A percentile compares a stretch with the other conserved stretches of the same genome.
Conservation (phyloP, 2,888 invertebrate species). For the Eumerus sabulonum region DNA sequence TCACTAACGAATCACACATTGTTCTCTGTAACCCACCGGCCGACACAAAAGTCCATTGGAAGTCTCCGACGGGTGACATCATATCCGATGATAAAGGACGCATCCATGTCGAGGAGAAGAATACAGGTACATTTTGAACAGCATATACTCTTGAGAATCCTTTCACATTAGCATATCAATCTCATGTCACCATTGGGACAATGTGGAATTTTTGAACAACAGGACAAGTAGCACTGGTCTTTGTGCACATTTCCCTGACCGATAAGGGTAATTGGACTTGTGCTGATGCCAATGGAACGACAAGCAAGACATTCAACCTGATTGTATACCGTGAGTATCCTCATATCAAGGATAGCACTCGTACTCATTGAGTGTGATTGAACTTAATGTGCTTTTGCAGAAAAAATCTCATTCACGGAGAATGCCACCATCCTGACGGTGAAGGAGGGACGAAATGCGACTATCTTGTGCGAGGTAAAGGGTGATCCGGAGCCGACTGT, state of each 20-base stretch:
- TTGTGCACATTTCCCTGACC: constrained; percentile 78
- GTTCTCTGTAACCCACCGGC: constrained; percentile 76
- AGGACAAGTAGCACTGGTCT: constrained; percentile 79
- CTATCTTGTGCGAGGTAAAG: constrained; percentile 78
- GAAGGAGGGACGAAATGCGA: constrained; percentile 80
- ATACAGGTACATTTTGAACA: constrained; percentile 71
- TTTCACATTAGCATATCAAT: background rate
- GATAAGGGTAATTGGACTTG: constrained; percentile 81
- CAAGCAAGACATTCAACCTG: constrained; percentile 76
- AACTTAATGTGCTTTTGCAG: constrained; percentile 73
- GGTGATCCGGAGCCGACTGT: constrained; percentile 79
- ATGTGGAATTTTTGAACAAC: constrained; percentile 28
- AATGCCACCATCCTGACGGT: constrained; percentile 80
- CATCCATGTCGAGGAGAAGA: constrained; percentile 77
- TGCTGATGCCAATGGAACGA: constrained; percentile 73
- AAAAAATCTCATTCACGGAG: constrained; percentile 81
- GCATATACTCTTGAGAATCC: constrained; percentile 1
- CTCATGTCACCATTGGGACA: background rate
- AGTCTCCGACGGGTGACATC: constrained; percentile 77
- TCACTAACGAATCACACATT: constrained; percentile 79
- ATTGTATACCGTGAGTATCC: constrained; percentile 78
- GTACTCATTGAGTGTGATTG: background rate
- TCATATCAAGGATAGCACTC: background rate
- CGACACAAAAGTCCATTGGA: constrained; percentile 76
- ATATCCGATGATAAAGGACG: constrained; percentile 78